phyloP scores from a whole-genome alignment of 2,113 vertebrate genomes.

The Tor tambroides region DNA sequence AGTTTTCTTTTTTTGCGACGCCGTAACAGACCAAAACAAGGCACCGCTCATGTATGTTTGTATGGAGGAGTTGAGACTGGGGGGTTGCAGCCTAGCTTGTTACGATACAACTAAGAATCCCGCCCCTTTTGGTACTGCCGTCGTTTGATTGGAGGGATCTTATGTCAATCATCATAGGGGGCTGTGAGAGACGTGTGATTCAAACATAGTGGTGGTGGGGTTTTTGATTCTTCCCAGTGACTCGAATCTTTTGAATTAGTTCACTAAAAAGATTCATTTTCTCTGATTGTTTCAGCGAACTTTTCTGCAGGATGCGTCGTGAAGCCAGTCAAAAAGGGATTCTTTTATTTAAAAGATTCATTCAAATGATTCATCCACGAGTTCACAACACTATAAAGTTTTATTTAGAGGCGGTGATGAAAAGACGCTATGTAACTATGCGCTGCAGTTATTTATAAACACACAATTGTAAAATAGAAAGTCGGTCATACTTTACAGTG shows the following conservation, averaged over 20 bases:
- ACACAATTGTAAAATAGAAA: not conserved
- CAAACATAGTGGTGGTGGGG: not conserved
- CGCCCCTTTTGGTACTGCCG: not conserved
- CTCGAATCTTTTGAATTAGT: not conserved
- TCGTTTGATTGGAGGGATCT: not conserved
- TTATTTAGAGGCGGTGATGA: constrained; percentile 16
- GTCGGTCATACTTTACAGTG: not conserved
- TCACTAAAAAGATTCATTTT: not conserved
- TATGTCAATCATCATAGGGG: not conserved
- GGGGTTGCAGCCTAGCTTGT: constrained; percentile 61
- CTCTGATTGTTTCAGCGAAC: not conserved
- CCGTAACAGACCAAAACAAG: constrained; percentile 70
- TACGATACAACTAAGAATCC: constrained; percentile 49
- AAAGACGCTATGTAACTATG: constrained; percentile 1
- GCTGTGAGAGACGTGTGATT: not conserved
- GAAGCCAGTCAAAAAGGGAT: not conserved
- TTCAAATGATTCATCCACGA: not conserved
- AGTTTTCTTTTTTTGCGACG: constrained; percentile 12
- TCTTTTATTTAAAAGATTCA: not conserved
- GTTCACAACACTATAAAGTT: not conserved
- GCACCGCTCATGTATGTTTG: constrained; percentile 67
- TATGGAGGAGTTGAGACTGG: constrained; percentile 54
- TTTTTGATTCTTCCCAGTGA: not conserved
- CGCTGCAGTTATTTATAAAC: constrained; percentile 13
- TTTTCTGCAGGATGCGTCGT: not conserved